Evolutionary conservation across 2,888 invertebrate species (phyloP), one percentile per base, ranked within the genome.

Genomic region (Limulus polyphemus): DNA sequence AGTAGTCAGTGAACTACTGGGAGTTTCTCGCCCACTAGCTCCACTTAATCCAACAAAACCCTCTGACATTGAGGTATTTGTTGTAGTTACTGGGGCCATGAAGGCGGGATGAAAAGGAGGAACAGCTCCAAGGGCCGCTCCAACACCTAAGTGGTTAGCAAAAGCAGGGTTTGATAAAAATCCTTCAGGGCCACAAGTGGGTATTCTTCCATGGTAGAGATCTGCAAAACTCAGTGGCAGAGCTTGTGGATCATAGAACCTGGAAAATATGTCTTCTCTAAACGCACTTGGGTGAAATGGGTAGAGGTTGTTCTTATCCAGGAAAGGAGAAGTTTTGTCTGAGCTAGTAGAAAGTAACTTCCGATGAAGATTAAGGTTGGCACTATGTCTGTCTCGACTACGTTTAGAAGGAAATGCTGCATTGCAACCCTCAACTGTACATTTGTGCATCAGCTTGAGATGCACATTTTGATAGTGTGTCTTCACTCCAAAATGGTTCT

Each of bases 381-480:
- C 85, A 74, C 90, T 90, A 77, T 97, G 95, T 3, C 92, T 82
- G 73, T 97, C 95, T 71, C 94, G 84, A 73, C 88, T 90, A 62
- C 92, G 81, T 75, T 92, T 94, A 0, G 94, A 93, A 10, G 92
- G 89, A 76, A 95, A 97, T 0, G 92, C 88, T 0, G 94, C 94
- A 77, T 90, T 89, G 76, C 97, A 97, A 1, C 94, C 93, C 69
- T 93, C 93, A 49, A 92, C 87, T 72, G 87, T 90, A 78, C 97
- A 97, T 74, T 89, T 90, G 78, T 94, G 94, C 87, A 93, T 90
- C 64, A 94, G 79, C 78, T 95, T 95, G 60, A 95, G 83, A 77
- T 97, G 95, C 11, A 91, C 89, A 76, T 90, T 94, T 79, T 93
- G 93, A 77, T 92, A 95, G 76, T 97, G 97, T 2, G 90, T 90